Conservation (phyloP, 1,140 invertebrate species). For the Pissodes strobi region DNA sequence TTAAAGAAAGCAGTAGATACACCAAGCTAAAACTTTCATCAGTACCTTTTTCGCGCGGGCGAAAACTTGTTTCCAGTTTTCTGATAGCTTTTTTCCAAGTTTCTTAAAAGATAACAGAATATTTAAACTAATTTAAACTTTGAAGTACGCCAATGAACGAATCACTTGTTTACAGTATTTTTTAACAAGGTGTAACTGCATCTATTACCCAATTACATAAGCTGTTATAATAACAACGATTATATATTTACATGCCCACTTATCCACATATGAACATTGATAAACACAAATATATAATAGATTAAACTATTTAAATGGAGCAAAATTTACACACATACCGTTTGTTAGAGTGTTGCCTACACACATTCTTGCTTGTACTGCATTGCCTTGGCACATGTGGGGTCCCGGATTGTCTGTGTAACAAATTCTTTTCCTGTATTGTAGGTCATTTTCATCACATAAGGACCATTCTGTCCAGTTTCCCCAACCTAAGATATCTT, state of each 20-base stretch:
- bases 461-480: slow-evolving; percentile 73
- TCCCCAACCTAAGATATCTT: slow-evolving; percentile 63
- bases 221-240: too few relatives aligned
- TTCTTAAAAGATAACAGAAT: too few relatives aligned
- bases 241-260: too few relatives aligned
- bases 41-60: too few relatives aligned
- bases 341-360: slow-evolving; percentile 51
- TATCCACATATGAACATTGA: background rate
- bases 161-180: too few relatives aligned
- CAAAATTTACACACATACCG: slow-evolving; percentile 38
- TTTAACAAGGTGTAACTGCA: too few relatives aligned
- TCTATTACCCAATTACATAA: too few relatives aligned
- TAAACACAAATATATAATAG: background rate
- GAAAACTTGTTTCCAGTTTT: too few relatives aligned
- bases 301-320: slow-evolving; percentile 26
- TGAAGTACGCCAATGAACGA: too few relatives aligned
- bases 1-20: too few relatives aligned
- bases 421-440: slow-evolving; percentile 68
- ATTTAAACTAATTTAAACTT: too few relatives aligned
- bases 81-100: too few relatives aligned
- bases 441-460: slow-evolving; percentile 68
- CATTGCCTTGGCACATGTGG: slow-evolving; percentile 68
- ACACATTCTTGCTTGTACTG: slow-evolving; percentile 69
- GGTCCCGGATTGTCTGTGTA: slow-evolving; percentile 57
- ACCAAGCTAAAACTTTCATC: background rate